A percentile compares a stretch with the other conserved stretches of the same genome.
Conservation (phyloP, 1,140 invertebrate species). For the Cheumatopsyche charites region DNA sequence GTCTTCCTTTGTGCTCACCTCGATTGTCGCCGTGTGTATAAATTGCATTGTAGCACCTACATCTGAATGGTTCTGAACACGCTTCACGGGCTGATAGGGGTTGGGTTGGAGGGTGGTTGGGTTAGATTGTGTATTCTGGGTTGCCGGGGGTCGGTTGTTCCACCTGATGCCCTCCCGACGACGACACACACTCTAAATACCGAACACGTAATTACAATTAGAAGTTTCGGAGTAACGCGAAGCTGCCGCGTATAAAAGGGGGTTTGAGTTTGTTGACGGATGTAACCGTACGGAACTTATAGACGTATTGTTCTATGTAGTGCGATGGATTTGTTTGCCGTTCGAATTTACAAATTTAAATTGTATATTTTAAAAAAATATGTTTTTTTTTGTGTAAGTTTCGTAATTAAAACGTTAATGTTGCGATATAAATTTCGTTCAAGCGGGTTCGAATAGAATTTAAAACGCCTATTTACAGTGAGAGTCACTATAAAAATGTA, state of each 20-base stretch:
- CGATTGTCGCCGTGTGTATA: neutral
- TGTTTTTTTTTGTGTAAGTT: too few relatives aligned
- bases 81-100: too few relatives aligned
- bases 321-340: constrained; percentile 2
- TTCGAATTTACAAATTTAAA: too few relatives aligned
- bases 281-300: constrained; percentile 26
- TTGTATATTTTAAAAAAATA: too few relatives aligned
- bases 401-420: too few relatives aligned
- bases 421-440: too few relatives aligned
- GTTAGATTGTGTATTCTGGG: too few relatives aligned
- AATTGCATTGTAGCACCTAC: constrained; percentile 4
- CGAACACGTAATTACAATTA: constrained; percentile 41
- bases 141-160: neutral
- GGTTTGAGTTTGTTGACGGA: constrained; percentile 32
- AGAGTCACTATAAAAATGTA: neutral
- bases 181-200: constrained; percentile 33
- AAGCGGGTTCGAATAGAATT: too few relatives aligned
- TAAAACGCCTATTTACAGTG: too few relatives aligned
- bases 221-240: constrained; percentile 12
- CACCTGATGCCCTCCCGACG: constrained; percentile 6
- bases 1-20: constrained; percentile 27
- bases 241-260: constrained; percentile 3
- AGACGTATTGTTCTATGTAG: constrained; percentile 3
- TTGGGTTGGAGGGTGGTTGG: too few relatives aligned
- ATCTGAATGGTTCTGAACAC: too few relatives aligned